These are phyloP conservation scores for Tragelaphus imberbis DNA, from an alignment of 2,113 vertebrate species.

Conservation along the genomic window DNA sequence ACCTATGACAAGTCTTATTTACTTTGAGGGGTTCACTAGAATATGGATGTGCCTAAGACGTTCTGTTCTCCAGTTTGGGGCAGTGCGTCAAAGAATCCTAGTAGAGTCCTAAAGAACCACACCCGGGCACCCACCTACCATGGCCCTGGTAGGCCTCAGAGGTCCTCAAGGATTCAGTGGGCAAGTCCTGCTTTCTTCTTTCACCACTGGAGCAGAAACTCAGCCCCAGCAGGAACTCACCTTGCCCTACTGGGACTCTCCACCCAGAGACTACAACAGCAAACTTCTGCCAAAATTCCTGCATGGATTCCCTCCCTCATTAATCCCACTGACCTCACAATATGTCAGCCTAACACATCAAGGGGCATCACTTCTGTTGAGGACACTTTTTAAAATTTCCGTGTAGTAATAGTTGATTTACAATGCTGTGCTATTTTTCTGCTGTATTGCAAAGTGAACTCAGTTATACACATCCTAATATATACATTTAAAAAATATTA, in stretches of 20 bases:
- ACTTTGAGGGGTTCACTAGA: background rate
- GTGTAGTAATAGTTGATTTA: background rate
- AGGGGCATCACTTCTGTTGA: background rate
- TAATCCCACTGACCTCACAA: background rate
- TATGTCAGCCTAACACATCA: background rate
- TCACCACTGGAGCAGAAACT: background rate
- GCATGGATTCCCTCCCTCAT: background rate
- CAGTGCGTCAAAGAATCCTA: background rate
- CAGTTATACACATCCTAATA: background rate
- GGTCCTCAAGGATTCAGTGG: background rate
- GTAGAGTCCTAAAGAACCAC: background rate
- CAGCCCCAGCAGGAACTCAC: fast-evolving
- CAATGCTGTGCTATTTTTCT: background rate
- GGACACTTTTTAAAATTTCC: background rate
- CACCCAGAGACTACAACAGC: background rate
- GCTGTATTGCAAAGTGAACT: background rate
- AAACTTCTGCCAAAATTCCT: too few relatives aligned
- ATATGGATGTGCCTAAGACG: background rate
- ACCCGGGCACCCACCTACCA: background rate
- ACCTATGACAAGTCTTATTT: background rate
- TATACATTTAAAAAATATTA: background rate
- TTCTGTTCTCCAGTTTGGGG: background rate
- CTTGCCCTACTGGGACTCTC: fast-evolving
- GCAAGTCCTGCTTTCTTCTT: background rate
- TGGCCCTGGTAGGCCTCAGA: background rate